These are phyloP conservation scores for Pempheris klunzingeri DNA, from an alignment of 2,797 vertebrate genomes.

Conservation along the genomic window DNA sequence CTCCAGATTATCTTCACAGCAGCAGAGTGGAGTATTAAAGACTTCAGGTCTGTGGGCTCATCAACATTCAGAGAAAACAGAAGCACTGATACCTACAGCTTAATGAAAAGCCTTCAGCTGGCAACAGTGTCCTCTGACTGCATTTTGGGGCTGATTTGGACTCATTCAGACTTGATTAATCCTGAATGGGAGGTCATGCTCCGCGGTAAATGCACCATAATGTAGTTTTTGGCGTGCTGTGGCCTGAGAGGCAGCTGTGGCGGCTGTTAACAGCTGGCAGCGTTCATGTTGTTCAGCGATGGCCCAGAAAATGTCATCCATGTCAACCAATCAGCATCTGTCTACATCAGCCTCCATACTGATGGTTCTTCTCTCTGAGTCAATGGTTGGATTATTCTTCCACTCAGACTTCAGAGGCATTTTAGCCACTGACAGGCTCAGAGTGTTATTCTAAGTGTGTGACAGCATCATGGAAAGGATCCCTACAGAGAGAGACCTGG, in stretches of 20 bases:
- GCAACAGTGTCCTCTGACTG: neutral
- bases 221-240: neutral
- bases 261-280: neutral
- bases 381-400: too few species aligned
- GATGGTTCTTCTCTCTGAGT: too few species aligned
- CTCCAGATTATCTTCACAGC: slow-evolving; percentile 18
- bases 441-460: too few species aligned
- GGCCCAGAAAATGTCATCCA: too few species aligned
- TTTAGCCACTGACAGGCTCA: too few species aligned
- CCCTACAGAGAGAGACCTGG: too few species aligned
- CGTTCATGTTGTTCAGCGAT: too few species aligned
- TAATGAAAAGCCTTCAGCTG: neutral
- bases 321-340: too few species aligned
- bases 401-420: too few species aligned
- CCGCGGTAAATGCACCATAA: neutral
- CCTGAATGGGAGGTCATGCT: neutral
- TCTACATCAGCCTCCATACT: too few species aligned
- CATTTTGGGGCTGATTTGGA: neutral
- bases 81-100: neutral
- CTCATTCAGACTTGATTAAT: neutral
- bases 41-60: slow-evolving; percentile 2
- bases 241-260: neutral
- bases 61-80: slow-evolving; percentile 18
- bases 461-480: too few species aligned
- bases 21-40: neutral